Evolutionary conservation across 2,888 invertebrate species (phyloP), one percentile per base, ranked within the genome.

Genomic region (Synanthedon myopaeformis): DNA sequence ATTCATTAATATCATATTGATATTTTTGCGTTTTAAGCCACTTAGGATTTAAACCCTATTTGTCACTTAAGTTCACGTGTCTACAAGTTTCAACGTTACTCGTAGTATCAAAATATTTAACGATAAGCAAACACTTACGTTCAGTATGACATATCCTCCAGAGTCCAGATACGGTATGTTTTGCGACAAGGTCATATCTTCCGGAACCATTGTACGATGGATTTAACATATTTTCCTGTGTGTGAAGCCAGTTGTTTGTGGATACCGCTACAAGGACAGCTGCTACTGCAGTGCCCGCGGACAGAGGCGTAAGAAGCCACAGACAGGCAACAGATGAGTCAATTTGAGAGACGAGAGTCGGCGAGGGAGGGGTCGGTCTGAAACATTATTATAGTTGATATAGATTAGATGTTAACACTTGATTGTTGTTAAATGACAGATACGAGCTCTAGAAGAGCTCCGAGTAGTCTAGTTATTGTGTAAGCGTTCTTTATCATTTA

Each of bases 161-260:
- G 52, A 94, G 82, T 51, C 94, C 94, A n/a, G 94, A 94, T 42
- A 93, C 90, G 41, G 94, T 94, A 74, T 91, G 89, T 72, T 93
- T 94, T 54, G 92, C 90, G 42, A 92, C 86, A 57, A 91, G 89
- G 64, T 92, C 92, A 66, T 90, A 90, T 60, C 91, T 92, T 8
- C 91, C 92, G 0, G 95, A 94, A 5, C 94, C 93, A 76, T 95
- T 96, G 77, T 91, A 93, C 52, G 89, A 85, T 11, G 91, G 91
- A 79, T 93, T 94, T 55, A 92, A 90, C 88, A 96, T 91, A 74
- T 93, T 94, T 77, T 96, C 96, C 74, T 95, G 93, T 3, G 95
- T 95, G 63, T 93, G 92, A 23, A 96, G 89, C 96, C 96, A 96
- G 80, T 94, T 93, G 73, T 92, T 93, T 3, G 94, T 94, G 6